A percentile compares a stretch with the other conserved stretches of the same genome.
phyloP scores from a whole-genome alignment of 1,140 invertebrate species.

The Meteorus sp. region DNA sequence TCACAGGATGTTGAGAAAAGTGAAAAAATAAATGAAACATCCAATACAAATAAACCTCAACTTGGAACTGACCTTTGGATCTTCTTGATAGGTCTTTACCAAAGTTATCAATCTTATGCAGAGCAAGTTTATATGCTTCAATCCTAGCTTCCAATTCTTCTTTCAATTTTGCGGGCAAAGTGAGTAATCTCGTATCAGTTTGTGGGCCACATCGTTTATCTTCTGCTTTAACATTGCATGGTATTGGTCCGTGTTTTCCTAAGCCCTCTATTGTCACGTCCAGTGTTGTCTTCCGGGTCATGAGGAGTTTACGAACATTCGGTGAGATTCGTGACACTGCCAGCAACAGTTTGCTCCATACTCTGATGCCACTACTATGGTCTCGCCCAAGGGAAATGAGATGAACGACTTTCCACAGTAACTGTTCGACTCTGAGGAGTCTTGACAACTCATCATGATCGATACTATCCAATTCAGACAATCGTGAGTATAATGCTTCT shows the following conservation, averaged over 20 bases:
- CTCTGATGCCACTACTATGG: slow-evolving; percentile 33
- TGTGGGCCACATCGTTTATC: slow-evolving; percentile 44
- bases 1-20: slow-evolving; percentile 6
- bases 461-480: slow-evolving; percentile 34
- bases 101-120: slow-evolving; percentile 77
- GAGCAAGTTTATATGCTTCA: slow-evolving; percentile 83
- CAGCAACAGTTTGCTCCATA: slow-evolving; percentile 55
- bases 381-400: slow-evolving; percentile 42
- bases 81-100: slow-evolving; percentile 44
- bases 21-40: slow-evolving; percentile 12
- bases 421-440: slow-evolving; percentile 44
- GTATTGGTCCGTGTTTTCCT: slow-evolving; percentile 84
- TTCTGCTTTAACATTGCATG: slow-evolving; percentile 27
- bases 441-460: slow-evolving; percentile 35
- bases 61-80: slow-evolving; percentile 45
- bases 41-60: too few species aligned
- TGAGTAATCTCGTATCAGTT: slow-evolving; percentile 53
- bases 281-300: slow-evolving; percentile 69
- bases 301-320: slow-evolving; percentile 62
- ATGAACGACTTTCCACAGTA: slow-evolving; percentile 47
- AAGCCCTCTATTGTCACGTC: slow-evolving; percentile 84
- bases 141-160: slow-evolving; percentile 81
- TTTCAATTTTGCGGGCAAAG: slow-evolving; percentile 59
- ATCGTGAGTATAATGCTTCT: slow-evolving; percentile 72
- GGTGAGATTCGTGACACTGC: slow-evolving; percentile 55